phyloP scores from a whole-genome alignment of 1,140 invertebrate species.

The Phocides pigmalion region DNA sequence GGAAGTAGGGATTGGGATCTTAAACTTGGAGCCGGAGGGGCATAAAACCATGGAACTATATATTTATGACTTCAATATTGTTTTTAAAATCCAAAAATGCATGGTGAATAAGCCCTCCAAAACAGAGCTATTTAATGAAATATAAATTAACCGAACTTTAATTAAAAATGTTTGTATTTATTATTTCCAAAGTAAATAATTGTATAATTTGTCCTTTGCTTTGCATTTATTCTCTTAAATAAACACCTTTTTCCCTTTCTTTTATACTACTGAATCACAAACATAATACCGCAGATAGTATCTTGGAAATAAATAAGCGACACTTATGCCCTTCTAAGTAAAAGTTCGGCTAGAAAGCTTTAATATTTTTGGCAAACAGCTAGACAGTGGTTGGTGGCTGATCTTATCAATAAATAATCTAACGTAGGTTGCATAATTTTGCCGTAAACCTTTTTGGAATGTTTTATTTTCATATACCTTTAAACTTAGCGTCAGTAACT shows the following conservation, averaged over 20 bases:
- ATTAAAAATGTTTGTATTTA: too few relatives aligned
- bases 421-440: slow-evolving; percentile 19
- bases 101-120: too few relatives aligned
- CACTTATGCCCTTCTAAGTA: slow-evolving; percentile 17
- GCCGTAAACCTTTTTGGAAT: slow-evolving; percentile 4
- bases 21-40: neutral
- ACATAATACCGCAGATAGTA: slow-evolving; percentile 9
- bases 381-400: slow-evolving; percentile 16
- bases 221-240: neutral
- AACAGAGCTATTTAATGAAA: too few relatives aligned
- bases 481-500: neutral
- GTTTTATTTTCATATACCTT: slow-evolving; percentile 10
- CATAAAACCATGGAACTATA: neutral
- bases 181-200: too few relatives aligned
- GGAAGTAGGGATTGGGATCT: neutral
- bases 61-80: too few relatives aligned
- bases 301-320: slow-evolving; percentile 14
- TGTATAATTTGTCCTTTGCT: too few relatives aligned
- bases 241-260: neutral
- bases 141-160: too few relatives aligned
- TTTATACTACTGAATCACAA: neutral
- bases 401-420: slow-evolving; percentile 18
- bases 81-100: too few relatives aligned
- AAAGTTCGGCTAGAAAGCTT: slow-evolving; percentile 15
- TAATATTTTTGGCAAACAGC: slow-evolving; percentile 18